phyloP scores from a whole-genome alignment of 1,140 invertebrate genomes.

The Zeugodacus cucurbitae region DNA sequence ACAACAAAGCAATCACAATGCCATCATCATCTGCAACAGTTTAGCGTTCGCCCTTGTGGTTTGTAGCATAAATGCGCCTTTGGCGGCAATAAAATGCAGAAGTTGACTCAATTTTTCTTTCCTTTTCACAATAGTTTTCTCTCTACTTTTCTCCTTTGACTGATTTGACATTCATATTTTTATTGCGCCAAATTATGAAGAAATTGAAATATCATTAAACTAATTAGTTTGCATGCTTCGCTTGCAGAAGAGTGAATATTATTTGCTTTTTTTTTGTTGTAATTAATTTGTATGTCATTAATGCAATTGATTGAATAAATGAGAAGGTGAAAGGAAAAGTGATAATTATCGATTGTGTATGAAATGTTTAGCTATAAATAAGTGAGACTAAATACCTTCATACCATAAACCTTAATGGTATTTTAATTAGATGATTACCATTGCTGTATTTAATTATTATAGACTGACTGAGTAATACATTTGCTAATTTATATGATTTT shows the following conservation, averaged over 20 bases:
- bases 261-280: not conserved
- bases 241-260: not conserved
- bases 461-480: no score
- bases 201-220: slow-evolving; percentile 7
- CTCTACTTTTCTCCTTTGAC: not conserved
- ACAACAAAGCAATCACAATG: not conserved
- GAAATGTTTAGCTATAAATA: no score
- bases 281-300: not conserved
- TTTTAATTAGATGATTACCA: no score
- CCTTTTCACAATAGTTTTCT: not conserved
- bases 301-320: not conserved
- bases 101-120: not conserved
- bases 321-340: not conserved
- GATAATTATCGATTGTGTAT: not conserved
- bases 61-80: not conserved
- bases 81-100: not conserved
- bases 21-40: not conserved
- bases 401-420: no score
- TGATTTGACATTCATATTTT: not conserved
- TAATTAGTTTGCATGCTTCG: not conserved
- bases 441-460: no score
- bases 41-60: not conserved
- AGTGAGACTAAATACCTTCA: no score
- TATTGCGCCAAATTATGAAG: not conserved
- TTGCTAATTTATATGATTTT: no score